Evolutionary conservation across 2,797 vertebrate species (phyloP).

Genomic region (Urocyon cinereoargenteus): DNA sequence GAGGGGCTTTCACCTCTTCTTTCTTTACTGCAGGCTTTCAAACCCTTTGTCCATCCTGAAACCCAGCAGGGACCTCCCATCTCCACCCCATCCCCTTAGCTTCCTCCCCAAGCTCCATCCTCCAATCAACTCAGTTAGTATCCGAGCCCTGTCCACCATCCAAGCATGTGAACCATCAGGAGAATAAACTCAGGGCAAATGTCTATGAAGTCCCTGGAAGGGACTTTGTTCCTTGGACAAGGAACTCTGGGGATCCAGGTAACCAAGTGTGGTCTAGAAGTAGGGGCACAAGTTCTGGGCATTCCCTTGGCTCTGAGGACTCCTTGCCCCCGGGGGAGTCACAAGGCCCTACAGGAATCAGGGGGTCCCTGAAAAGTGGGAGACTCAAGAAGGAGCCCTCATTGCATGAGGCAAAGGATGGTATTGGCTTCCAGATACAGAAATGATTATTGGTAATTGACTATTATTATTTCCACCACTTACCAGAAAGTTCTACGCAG

Average conservation of each 20-base stretch:
- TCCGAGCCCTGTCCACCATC: not conserved
- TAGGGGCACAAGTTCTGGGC: not conserved
- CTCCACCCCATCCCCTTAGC: not conserved
- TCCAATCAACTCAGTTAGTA: not conserved
- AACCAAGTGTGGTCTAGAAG: not conserved
- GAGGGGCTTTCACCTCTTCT: not conserved
- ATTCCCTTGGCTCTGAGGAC: not conserved
- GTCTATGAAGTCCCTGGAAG: not conserved
- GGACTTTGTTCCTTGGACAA: not conserved
- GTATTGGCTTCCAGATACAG: constrained; percentile 33
- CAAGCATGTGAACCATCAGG: not conserved
- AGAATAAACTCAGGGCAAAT: not conserved
- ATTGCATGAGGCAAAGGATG: not conserved
- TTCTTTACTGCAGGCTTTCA: constrained; percentile 48
- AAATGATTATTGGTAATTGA: not conserved
- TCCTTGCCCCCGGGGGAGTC: not conserved
- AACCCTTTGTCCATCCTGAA: constrained; percentile 13
- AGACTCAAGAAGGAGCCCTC: not conserved
- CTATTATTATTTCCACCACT: not conserved
- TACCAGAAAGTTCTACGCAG: constrained; percentile 7
- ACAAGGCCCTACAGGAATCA: not conserved
- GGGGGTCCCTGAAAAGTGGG: not conserved
- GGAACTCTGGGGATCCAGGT: not conserved
- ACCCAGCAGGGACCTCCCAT: not conserved
- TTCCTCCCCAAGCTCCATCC: not conserved